Percentiles rank a stretch among this genome's conserved stretches.
phyloP scores from a whole-genome alignment of 2,888 invertebrate species.

The Sclerodermus sp. region DNA sequence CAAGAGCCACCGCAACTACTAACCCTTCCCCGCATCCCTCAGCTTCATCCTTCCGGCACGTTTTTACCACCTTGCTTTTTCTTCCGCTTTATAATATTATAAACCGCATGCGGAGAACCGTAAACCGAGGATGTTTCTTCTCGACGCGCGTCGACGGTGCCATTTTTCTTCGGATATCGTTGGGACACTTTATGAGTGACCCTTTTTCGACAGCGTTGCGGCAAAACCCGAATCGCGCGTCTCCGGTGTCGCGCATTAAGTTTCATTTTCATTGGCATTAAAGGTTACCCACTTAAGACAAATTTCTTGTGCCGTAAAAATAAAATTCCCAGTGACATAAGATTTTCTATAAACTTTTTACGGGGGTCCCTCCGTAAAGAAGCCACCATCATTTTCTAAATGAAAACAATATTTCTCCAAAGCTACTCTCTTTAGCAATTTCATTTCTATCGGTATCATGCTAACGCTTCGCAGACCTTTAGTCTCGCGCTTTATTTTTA shows the following conservation, averaged over 20 bases:
- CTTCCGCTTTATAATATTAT: constrained; percentile 13
- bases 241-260: neutral
- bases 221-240: constrained; percentile 15
- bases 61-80: constrained; percentile 5
- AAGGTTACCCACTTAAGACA: too few species aligned
- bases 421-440: too few species aligned
- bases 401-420: too few species aligned
- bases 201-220: constrained; percentile 21
- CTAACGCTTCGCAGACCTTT: too few species aligned
- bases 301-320: neutral
- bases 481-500: too few species aligned
- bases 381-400: too few species aligned
- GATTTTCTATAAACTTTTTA: neutral
- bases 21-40: too few species aligned
- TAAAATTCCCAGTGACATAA: neutral
- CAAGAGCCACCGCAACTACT: too few species aligned
- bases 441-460: too few species aligned
- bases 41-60: too few species aligned
- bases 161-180: constrained; percentile 16
- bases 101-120: constrained; percentile 12
- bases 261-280: too few species aligned
- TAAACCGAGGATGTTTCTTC: constrained; percentile 21
- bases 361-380: neutral
- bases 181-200: neutral
- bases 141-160: neutral